Conservation (phyloP, 1,140 invertebrate species). For the Lamellibrachia luymesi region DNA sequence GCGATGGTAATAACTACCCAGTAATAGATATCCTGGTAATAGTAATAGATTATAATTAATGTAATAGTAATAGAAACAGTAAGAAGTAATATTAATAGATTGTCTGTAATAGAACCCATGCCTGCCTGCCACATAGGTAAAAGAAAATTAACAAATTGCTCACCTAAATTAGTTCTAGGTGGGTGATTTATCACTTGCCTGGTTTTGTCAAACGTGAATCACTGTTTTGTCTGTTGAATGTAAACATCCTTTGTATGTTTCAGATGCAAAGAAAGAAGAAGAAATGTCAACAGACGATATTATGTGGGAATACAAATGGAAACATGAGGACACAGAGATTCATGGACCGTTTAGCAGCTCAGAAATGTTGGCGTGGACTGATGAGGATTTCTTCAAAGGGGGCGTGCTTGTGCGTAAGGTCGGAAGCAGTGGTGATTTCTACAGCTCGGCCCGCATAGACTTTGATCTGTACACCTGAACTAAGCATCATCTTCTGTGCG, state of each 20-base stretch:
- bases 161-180: too few relatives aligned
- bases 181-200: too few relatives aligned
- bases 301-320: constrained; percentile 90
- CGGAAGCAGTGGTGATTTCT: constrained; percentile 75
- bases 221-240: too few relatives aligned
- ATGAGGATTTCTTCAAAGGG: constrained; percentile 81
- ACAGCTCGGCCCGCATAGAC: constrained; percentile 84
- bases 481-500: neutral
- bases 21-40: too few relatives aligned
- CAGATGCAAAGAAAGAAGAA: constrained; percentile 8
- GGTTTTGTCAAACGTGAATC: too few relatives aligned
- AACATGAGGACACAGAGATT: constrained; percentile 71
- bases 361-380: constrained; percentile 85
- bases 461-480: constrained; percentile 77
- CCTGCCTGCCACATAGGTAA: too few relatives aligned
- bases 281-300: constrained; percentile 58
- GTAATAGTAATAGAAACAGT: too few relatives aligned
- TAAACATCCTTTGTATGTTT: neutral
- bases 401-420: constrained; percentile 69
- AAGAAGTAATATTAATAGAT: too few relatives aligned
- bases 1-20: too few relatives aligned
- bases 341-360: constrained; percentile 80
- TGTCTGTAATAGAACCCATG: too few relatives aligned
- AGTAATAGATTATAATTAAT: too few relatives aligned
- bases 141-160: too few relatives aligned